These are phyloP conservation scores for Oreochromis niloticus DNA, from an alignment of 2,113 vertebrate species.

Conservation along the genomic window DNA sequence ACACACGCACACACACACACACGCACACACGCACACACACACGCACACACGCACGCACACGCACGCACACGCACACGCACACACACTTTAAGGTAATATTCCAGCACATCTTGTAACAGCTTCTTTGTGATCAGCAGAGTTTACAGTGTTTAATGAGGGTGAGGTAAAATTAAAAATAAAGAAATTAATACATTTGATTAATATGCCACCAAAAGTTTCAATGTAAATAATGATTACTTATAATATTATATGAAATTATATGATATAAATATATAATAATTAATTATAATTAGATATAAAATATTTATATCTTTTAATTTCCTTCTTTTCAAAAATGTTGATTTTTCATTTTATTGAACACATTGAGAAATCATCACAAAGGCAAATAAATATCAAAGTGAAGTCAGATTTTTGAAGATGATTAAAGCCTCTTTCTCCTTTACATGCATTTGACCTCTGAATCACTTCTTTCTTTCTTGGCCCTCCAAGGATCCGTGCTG, in stretches of 20 bases:
- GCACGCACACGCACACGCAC: accelerated
- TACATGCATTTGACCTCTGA: not conserved
- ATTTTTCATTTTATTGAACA: accelerated
- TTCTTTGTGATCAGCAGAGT: not conserved
- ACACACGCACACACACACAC: accelerated
- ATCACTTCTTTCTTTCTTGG: not conserved
- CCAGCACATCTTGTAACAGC: not conserved
- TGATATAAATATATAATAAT: not conserved
- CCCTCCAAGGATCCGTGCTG: not conserved
- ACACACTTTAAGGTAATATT: not conserved
- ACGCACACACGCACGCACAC: not conserved
- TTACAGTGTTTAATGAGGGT: not conserved
- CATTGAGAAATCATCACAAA: not conserved
- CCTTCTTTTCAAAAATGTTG: not conserved
- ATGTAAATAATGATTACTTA: not conserved
- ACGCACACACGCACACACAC: accelerated
- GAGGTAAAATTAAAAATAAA: not conserved
- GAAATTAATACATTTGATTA: not conserved
- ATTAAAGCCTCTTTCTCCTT: not conserved
- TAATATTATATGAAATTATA: not conserved
- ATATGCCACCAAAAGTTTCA: not conserved
- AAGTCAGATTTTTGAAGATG: not conserved
- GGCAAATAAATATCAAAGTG: not conserved
- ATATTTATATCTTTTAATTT: not conserved
- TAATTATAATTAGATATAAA: not conserved